phyloP scores from a whole-genome alignment of 2,797 vertebrate species.

The Eupleurogrammus muticus region DNA sequence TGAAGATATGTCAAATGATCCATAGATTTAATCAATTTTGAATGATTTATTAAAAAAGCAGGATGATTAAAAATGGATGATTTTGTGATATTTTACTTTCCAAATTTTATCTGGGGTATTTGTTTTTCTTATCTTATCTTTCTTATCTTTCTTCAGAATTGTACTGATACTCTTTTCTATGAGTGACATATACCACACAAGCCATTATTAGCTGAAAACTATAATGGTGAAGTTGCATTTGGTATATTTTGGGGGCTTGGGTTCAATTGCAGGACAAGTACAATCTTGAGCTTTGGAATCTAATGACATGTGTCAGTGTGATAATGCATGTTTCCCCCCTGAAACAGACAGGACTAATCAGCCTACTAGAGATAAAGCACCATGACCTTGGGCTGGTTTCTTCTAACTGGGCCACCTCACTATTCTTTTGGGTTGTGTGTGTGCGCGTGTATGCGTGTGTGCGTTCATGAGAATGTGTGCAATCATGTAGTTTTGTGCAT shows the following conservation, averaged over 20 bases:
- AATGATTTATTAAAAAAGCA: too few species aligned
- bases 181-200: not conserved
- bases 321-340: constrained; percentile 59
- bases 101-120: too few species aligned
- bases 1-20: too few species aligned
- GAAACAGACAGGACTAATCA: constrained; percentile 72
- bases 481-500: not conserved
- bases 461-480: not conserved
- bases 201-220: not conserved
- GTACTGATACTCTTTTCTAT: not conserved
- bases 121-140: too few species aligned
- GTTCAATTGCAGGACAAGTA: constrained; percentile 21
- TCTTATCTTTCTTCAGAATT: not conserved
- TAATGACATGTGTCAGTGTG: constrained; percentile 50
- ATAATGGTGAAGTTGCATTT: too few species aligned
- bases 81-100: too few species aligned
- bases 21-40: too few species aligned
- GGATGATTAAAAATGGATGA: too few species aligned
- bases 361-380: constrained; percentile 60
- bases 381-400: constrained; percentile 64
- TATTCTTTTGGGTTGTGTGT: constrained; percentile 14
- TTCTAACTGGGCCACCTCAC: constrained; percentile 50
- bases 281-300: constrained; percentile 39
- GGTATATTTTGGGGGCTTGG: not conserved
- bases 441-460: constrained; percentile 5